These are phyloP conservation scores for Apodemia duryi DNA, from an alignment of 2,888 invertebrate species.

Conservation along the genomic window DNA sequence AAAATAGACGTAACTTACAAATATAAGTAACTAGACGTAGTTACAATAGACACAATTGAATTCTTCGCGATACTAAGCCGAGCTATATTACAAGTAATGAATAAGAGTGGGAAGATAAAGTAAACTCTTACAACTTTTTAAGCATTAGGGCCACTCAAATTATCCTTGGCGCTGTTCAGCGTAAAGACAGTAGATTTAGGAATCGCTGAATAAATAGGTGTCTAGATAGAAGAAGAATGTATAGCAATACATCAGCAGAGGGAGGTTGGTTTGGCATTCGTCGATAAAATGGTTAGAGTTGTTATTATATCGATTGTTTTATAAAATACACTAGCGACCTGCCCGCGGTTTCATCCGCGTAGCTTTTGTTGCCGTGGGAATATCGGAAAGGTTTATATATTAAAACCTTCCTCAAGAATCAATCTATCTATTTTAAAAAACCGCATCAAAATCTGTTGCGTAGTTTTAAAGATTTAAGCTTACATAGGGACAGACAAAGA, in stretches of 20 bases:
- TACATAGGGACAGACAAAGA: no score
- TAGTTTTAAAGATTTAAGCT: no score
- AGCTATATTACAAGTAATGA: slow-evolving; percentile 1
- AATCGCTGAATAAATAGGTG: slow-evolving; percentile 61
- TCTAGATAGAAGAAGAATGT: slow-evolving; percentile 61
- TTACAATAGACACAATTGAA: no score
- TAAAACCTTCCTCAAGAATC: no score
- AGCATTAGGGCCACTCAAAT: slow-evolving; percentile 40
- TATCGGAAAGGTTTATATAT: no score
- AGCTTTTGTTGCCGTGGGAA: no score
- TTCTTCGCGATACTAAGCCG: neutral
- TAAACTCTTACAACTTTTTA: slow-evolving; percentile 21
- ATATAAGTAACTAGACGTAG: no score
- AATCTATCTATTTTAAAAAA: no score
- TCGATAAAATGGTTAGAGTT: slow-evolving; percentile 48
- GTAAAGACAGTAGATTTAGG: slow-evolving; percentile 48
- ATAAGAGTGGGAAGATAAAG: slow-evolving; percentile 21
- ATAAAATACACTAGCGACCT: no score
- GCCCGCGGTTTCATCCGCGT: no score
- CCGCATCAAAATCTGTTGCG: no score
- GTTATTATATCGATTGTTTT: neutral
- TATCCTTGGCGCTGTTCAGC: slow-evolving; percentile 27
- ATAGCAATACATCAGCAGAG: slow-evolving; percentile 59
- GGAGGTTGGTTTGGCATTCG: slow-evolving; percentile 55
- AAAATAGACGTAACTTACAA: no score